These are phyloP conservation scores for Perca schrenkii DNA, from an alignment of 2,113 vertebrate genomes.

Conservation along the genomic window DNA sequence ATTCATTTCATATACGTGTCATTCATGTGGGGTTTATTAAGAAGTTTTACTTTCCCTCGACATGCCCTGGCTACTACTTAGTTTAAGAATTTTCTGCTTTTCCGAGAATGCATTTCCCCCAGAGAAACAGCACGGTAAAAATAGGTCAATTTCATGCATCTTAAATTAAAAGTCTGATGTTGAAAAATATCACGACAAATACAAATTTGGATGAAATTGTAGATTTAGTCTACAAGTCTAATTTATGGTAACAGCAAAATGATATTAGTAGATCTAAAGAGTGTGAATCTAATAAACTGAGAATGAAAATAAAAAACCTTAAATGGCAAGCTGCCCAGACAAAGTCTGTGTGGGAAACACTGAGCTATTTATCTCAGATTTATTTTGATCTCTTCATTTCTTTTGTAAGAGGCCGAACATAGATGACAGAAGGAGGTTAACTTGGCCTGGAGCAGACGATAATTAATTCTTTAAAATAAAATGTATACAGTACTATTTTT, in stretches of 20 bases:
- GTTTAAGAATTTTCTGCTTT: background rate
- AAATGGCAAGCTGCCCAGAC: conserved; percentile 18
- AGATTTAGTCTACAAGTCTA: background rate
- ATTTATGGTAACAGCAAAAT: conserved; percentile 3
- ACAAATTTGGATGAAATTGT: conserved; percentile 4
- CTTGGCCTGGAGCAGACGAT: background rate
- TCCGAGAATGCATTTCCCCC: background rate
- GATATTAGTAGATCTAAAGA: background rate
- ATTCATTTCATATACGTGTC: background rate
- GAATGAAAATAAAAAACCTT: conserved; percentile 16
- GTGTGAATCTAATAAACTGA: conserved; percentile 18
- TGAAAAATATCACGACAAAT: conserved; percentile 1
- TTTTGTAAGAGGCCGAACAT: conserved; percentile 12
- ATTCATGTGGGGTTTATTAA: background rate
- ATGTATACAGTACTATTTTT: background rate
- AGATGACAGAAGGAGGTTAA: conserved; percentile 11
- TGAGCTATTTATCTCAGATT: conserved; percentile 10
- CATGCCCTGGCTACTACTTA: background rate
- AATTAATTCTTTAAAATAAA: background rate
- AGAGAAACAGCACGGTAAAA: background rate
- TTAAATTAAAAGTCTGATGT: conserved; percentile 1
- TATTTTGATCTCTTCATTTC: conserved; percentile 16
- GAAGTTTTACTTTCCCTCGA: background rate
- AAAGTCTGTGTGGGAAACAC: conserved; percentile 28
- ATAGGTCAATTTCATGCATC: conserved; percentile 10